Base-by-base conservation (phyloP, 2,797 vertebrate species). In the Coracias cyanogaster region DNA sequence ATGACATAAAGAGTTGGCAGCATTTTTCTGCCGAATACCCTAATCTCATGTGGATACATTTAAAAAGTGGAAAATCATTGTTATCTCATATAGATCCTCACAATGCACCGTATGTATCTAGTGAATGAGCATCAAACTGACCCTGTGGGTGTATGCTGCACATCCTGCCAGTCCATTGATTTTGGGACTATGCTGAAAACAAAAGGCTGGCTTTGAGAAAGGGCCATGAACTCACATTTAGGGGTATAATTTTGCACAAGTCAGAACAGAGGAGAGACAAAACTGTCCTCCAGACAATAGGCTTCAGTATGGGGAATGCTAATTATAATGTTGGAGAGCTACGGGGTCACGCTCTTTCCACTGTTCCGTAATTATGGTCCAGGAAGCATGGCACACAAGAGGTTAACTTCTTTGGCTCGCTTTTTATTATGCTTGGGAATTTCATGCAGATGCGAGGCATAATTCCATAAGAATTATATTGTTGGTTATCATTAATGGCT, bases 31-130 rank as follows among this genome's bases (percentile, higher is more conserved):
- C 89, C n/a, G 45, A 94, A 76, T 97, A 95, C 78, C 94, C 92
- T 97, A 96, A 94, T 88, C 89, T 95, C 92, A 97, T 97, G 96
- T 96, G 97, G 96, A 85, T 96, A 82, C 94, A 96, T 96, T 95
- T 96, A 95, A 94, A 96, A 97, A 98, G 92, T 96, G 88, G 96
- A 93, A 97, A 97, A 97, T 95, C 89, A 96, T 92, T 80, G 91
- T 96, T 97, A 96, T 96, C 86, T 97, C 92, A 92, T 93, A 94
- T 57, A 35, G 65, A 93, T 66, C 86, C 87, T 93, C 82, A 93
- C 91, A 96, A 92, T 94, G 54, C 48, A 78, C 65, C 0, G 14
- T 95, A 94, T 96, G 91, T 96, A 94, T 96, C 92, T 89, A 58
- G 80, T 82, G 82, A 91, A 95, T 88, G 95, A 97, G 78, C 85